phyloP scores from a whole-genome alignment of 1,140 invertebrate species.

The Drosophila rufa region DNA sequence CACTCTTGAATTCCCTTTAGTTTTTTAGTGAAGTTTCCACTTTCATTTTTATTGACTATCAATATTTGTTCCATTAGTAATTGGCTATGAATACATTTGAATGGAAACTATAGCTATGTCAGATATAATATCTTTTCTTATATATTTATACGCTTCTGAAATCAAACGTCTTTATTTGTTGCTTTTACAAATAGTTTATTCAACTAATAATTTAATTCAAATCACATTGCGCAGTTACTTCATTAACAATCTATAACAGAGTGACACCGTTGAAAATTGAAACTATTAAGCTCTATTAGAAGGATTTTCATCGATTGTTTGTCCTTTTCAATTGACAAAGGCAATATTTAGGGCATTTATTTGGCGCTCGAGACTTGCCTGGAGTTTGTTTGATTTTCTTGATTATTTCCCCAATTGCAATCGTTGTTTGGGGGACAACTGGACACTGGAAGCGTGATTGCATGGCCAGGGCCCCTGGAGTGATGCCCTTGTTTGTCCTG shows the following conservation, averaged over 20 bases:
- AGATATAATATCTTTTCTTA: no score
- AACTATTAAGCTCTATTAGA: background rate
- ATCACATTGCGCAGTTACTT: no score
- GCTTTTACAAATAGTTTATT: no score
- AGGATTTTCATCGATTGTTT: background rate
- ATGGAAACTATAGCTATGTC: no score
- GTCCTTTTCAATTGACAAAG: background rate
- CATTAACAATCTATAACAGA: background rate
- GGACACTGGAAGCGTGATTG: constrained; percentile 14
- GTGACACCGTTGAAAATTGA: background rate
- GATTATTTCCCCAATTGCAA: constrained; percentile 53
- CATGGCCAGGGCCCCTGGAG: constrained; percentile 15
- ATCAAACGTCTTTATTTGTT: no score
- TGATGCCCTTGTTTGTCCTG: constrained; percentile 22
- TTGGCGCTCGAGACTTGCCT: background rate
- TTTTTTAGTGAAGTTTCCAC: background rate
- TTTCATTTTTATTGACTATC: background rate
- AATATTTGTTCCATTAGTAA: no score
- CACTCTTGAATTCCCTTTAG: background rate
- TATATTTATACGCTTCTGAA: no score
- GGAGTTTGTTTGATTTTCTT: constrained; percentile 38
- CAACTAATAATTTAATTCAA: no score
- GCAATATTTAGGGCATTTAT: constrained; percentile 10
- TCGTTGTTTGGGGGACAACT: constrained; percentile 11
- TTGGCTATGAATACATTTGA: background rate